Base-by-base conservation (phyloP, 2,888 invertebrate species). In the Theristus sp. region DNA sequence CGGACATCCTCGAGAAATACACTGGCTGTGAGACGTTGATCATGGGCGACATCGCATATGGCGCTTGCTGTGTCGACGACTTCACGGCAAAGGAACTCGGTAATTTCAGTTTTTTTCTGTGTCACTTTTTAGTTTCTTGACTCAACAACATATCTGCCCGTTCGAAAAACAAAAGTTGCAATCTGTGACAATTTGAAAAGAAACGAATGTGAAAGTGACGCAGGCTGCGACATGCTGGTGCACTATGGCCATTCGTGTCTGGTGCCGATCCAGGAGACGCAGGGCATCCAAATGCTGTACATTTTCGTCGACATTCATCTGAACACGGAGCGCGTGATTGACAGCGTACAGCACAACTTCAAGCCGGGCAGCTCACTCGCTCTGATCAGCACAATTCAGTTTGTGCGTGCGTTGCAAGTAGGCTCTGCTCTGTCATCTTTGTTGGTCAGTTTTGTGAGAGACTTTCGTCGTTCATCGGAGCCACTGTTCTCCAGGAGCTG, bases 31-130 rank as follows among this genome's bases (percentile, higher is more conserved):
- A 94, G 68, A 85, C 87, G 0, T 82, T 96, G 57, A 91, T 99
- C 64, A 89, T 98, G 89, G 96, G 91, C 10, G 98, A 98, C 77
- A 94, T 98, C 24, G 96, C 98, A 0, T 98, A 99, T 73, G 98
- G 98, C 47, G 98, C 98, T 0, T 98, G 98, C 74, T 98, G 98
- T 75, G 84, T 98, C 20, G 98, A 99, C 74, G 98, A 98, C 78
- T 87, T 84, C 73, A 90, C 91, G 0, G 94, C 96, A 0, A 81
- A 83, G 68, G 87, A 90, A 0, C 79, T 98, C 38, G 87, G 69
- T 68, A 59, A 26, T 61, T 47, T 56, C 24, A 31, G 17, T 6
- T 38, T 6, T 38, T 38, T 6, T 6, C 38, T 38, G 38, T 17
- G 17, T 6, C 38, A n/a, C n/a, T n/a, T n/a, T n/a, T n/a, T n/a